These are phyloP conservation scores for Pseudobourletiella spinata DNA, from an alignment of 1,140 invertebrate species.

Conservation along the genomic window DNA sequence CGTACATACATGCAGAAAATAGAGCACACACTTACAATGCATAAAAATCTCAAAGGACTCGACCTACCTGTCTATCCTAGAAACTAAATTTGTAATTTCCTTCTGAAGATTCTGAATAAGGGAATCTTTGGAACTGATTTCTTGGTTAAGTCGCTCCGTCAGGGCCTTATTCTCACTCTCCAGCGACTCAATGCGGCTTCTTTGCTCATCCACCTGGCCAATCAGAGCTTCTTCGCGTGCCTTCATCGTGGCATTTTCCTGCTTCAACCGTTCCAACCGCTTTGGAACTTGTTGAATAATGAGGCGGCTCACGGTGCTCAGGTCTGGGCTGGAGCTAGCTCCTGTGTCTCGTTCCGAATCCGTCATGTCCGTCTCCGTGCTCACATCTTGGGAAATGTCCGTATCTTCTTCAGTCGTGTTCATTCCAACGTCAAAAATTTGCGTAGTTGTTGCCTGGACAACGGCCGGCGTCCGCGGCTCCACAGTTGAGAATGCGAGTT, in stretches of 20 bases:
- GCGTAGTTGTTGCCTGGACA: neutral
- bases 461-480: neutral
- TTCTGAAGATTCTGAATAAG: slow-evolving; percentile 1
- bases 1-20: neutral
- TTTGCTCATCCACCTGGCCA: slow-evolving; percentile 7
- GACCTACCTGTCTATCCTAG: neutral
- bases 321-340: slow-evolving; percentile 9
- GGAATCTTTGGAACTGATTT: slow-evolving; percentile 7
- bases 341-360: neutral
- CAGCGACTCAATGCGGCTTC: neutral
- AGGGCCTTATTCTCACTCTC: slow-evolving; percentile 4
- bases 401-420: neutral
- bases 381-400: neutral
- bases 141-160: neutral
- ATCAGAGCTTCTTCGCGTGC: slow-evolving; percentile 1
- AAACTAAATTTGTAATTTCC: slow-evolving; percentile 3
- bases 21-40: no score
- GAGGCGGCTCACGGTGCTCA: slow-evolving; percentile 19
- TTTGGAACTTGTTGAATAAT: slow-evolving; percentile 32
- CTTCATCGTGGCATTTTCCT: slow-evolving; percentile 18
- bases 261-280: slow-evolving; percentile 22
- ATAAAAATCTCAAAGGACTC: no score
- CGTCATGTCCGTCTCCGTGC: neutral
- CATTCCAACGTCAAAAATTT: neutral
- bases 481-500: neutral